Conservation (phyloP, 2,797 vertebrate species). For the Acomys russatus region DNA sequence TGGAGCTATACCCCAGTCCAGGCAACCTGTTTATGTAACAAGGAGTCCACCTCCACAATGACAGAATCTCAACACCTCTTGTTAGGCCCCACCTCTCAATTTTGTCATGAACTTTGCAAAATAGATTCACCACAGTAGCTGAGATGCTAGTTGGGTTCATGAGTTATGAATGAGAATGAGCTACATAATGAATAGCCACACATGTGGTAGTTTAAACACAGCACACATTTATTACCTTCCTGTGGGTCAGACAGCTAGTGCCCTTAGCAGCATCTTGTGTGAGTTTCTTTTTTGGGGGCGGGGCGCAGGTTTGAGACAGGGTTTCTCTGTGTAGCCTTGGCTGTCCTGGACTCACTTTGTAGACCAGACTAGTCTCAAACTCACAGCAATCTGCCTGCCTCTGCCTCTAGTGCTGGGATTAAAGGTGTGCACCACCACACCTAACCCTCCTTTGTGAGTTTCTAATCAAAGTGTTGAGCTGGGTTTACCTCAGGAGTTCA, state of each 20-base stretch:
- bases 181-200: background rate
- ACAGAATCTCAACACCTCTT: background rate
- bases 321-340: background rate
- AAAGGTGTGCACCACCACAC: too few relatives aligned
- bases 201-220: background rate
- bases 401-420: too few relatives aligned
- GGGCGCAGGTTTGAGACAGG: too few relatives aligned
- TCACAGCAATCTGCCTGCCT: too few relatives aligned
- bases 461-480: conserved; percentile 25
- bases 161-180: background rate
- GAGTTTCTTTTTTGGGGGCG: background rate
- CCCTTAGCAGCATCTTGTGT: conserved; percentile 18
- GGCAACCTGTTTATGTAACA: background rate
- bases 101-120: background rate
- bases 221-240: conserved; percentile 31
- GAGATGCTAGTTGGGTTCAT: background rate
- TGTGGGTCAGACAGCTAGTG: background rate
- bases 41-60: background rate
- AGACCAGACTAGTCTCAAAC: too few relatives aligned
- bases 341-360: too few relatives aligned
- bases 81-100: background rate
- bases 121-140: background rate
- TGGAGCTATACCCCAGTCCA: background rate
- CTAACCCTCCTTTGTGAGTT: background rate
- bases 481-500: background rate